phyloP scores from a whole-genome alignment of 2,113 vertebrate genomes.

The Ictalurus punctatus region DNA sequence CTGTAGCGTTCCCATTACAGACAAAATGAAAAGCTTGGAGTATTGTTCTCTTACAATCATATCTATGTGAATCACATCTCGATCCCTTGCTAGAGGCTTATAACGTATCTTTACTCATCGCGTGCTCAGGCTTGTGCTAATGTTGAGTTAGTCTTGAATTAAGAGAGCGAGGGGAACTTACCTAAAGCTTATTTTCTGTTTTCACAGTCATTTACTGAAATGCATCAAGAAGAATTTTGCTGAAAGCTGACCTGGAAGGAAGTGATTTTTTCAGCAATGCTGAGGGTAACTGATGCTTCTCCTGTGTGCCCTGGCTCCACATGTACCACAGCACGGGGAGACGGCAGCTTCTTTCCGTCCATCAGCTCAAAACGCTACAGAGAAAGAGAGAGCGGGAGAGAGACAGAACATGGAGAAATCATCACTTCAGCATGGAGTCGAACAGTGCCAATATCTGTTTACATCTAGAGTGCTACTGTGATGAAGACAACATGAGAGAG shows the following conservation, averaged over 20 bases:
- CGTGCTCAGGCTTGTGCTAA: background rate
- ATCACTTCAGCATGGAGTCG: background rate
- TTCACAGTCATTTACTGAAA: background rate
- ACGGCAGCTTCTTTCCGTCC: conserved; percentile 65
- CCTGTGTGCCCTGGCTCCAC: conserved; percentile 66
- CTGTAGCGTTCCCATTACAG: conserved; percentile 64
- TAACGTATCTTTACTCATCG: conserved; percentile 4
- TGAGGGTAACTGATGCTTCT: conserved; percentile 78
- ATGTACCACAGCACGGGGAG: conserved; percentile 68
- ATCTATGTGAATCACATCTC: background rate
- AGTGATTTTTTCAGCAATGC: conserved; percentile 74
- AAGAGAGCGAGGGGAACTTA: background rate
- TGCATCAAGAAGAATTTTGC: background rate
- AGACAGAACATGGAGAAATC: background rate
- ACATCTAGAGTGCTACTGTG: background rate
- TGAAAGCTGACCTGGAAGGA: conserved; percentile 80
- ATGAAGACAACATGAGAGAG: background rate
- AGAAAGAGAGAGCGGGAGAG: background rate
- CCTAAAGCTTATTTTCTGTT: background rate
- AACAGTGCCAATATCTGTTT: background rate
- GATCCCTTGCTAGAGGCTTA: background rate
- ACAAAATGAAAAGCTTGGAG: conserved; percentile 19
- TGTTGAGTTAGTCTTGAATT: background rate
- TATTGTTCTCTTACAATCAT: background rate
- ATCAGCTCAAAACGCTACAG: conserved; percentile 87